Evolutionary conservation across 2,113 vertebrate species (phyloP), one percentile per base, ranked within the genome.

Genomic region (Megalops atlanticus): DNA sequence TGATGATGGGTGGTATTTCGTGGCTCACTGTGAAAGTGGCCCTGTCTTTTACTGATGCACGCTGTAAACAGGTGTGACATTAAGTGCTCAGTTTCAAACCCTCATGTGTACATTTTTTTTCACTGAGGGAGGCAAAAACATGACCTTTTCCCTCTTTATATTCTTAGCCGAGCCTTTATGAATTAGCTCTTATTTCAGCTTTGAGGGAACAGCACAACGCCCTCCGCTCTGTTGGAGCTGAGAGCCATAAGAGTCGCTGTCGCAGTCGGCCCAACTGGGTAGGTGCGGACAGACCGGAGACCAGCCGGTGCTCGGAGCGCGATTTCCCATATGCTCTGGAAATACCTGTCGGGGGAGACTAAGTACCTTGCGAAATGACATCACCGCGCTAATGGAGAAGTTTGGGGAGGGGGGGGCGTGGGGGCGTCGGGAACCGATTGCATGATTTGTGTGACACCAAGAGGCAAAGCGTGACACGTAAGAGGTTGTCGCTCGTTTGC

Each of bases 241-340:
- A 21, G 49, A 54, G 49, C 49, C 2, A 21, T 54, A 24, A 6
- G 49, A 21, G 49, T 54, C 49, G 49, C 16, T 68, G 77, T n/a
- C 38, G 21, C 54, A 33, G 68, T 18, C 35, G 1, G 2, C 33
- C 70, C 31, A 78, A 58, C 80, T 47, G 79, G 16, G 80, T 73
- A 5, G 33, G 80, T 21, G 71, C 11, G 38, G 39, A 68, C 74
- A 81, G 83, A 80, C 82, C 47, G 76, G 81, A 88, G 45, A 39
- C 72, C 76, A 86, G 86, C 85, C 85, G 89, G 86, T 90, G 79
- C 79, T 52, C 47, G 24, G 27, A 43, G 1, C 54, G 1, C 21
- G 68, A 74, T 89, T 86, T 86, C 81, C 86, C 86, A 76, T 76
- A 35, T 83, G 38, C 33, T 38, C 16, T 82, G 71, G 73, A 87